Evolutionary conservation across 2,888 invertebrate species (phyloP), one percentile per base, ranked within the genome.

Genomic region (Gymnosoma rotundatum): DNA sequence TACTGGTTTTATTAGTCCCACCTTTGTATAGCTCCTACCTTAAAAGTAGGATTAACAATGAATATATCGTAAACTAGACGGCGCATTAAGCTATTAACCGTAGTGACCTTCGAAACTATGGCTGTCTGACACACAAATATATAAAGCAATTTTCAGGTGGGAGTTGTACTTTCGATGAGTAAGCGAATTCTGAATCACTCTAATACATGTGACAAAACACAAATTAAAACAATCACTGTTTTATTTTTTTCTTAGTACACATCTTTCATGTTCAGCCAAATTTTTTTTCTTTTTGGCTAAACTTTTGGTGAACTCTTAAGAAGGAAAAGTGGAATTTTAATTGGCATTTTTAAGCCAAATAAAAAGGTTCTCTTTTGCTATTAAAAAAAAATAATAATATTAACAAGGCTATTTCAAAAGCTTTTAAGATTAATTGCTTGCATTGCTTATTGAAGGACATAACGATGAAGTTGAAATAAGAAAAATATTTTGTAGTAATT

Each of bases 331-430:
- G 50, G 8, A 42, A 67, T 79, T 72, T 79, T 83, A 83, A 83
- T 83, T 83, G 79, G 75, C 72, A 76, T 76, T 83, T 83, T 75
- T 61, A 75, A 79, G 69, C 50, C n/a, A 54, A 67, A 45, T 79
- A 60, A 79, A 83, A 74, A 75, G 70, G 45, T 36, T 64, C 52
- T 56, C 36, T 58, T 54, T 9, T 58, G n/a, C n/a, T 25, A 12
- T 9, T 4, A 20, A 38, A 38, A 36, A 1, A 32, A 10, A 12
- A 42, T 4, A 42, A 12, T 12, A 10, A 2, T 8, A 32, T 0
- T 18, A 36, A 38, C 7, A 60, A 25, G 42, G 45, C 66, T 10
- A 32, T 45, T 18, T 58, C 4, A 48, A 50, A 38, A 48, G 20
- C 50, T 61, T 18, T 67, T 69, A 12, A 42, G 32, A 69, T 61